These are phyloP conservation scores for Drosophila bipectinata DNA, from an alignment of 1,140 invertebrate genomes.

Conservation along the genomic window DNA sequence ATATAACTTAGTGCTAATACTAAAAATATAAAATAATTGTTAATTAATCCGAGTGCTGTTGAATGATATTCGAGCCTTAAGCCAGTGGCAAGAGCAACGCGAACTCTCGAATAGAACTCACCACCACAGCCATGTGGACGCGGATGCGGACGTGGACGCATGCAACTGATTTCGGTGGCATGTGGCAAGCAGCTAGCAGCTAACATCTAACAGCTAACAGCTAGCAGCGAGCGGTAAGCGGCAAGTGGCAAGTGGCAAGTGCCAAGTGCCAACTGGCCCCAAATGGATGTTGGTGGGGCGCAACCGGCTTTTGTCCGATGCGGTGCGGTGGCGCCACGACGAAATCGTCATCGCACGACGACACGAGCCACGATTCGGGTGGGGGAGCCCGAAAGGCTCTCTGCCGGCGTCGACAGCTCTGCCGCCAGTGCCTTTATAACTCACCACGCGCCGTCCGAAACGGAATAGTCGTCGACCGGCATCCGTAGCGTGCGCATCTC, in stretches of 20 bases:
- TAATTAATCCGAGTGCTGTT: not conserved
- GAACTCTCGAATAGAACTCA: not conserved
- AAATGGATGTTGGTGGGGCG: conserved; percentile 7
- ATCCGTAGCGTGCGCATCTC: conserved; percentile 47
- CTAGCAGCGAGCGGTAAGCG: too few species aligned
- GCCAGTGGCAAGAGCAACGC: not conserved
- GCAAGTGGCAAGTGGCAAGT: not conserved
- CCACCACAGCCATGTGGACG: not conserved
- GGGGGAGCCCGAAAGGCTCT: conserved; percentile 25
- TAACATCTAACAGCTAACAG: too few species aligned
- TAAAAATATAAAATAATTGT: too few species aligned
- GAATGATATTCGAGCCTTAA: not conserved
- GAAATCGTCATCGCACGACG: not conserved
- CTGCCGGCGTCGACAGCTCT: not conserved
- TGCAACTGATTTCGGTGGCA: conserved; percentile 6
- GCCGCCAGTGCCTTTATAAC: conserved; percentile 44
- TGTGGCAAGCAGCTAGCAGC: not conserved
- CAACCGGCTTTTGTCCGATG: conserved; percentile 36
- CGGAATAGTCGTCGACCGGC: conserved; percentile 71
- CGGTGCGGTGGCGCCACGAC: not conserved
- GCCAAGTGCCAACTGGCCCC: not conserved
- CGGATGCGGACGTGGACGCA: not conserved
- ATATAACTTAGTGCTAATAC: too few species aligned
- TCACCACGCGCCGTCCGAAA: conserved; percentile 49
- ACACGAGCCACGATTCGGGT: not conserved